Evolutionary conservation across 2,888 invertebrate species (phyloP).

Genomic region (Taenaris catops): DNA sequence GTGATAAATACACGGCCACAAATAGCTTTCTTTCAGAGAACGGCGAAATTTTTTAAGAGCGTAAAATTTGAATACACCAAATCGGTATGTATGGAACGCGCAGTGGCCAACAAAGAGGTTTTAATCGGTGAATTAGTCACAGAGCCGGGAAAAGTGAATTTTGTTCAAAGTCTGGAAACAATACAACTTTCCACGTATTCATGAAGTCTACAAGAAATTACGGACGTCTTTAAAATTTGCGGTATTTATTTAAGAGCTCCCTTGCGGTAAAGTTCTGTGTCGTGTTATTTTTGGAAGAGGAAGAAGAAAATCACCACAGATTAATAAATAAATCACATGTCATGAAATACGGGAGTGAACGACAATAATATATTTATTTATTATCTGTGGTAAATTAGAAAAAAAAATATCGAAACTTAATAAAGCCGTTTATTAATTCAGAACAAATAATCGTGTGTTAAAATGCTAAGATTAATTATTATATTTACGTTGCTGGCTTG

Average conservation of each 20-base stretch:
- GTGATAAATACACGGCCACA: no score
- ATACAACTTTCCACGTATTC: conserved; percentile 53
- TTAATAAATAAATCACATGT: conserved; percentile 8
- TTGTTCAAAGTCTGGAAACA: conserved; percentile 61
- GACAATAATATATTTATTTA: conserved; percentile 4
- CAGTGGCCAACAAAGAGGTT: conserved; percentile 46
- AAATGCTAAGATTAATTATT: conserved; percentile 36
- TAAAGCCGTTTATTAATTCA: no score
- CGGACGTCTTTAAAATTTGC: conserved; percentile 25
- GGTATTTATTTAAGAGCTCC: conserved; percentile 55
- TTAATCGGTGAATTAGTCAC: conserved; percentile 63
- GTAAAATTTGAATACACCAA: conserved; percentile 44
- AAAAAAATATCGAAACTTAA: conserved; percentile 45
- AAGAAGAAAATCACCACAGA: conserved; percentile 7
- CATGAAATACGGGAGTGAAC: conserved; percentile 1
- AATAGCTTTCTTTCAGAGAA: conserved; percentile 31
- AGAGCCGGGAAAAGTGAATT: conserved; percentile 56
- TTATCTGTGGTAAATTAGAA: conserved; percentile 2
- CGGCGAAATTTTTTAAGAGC: conserved; percentile 52
- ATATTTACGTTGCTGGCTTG: conserved; percentile 43
- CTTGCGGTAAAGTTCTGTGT: conserved; percentile 39
- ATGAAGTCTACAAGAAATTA: conserved; percentile 41
- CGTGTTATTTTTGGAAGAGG: conserved; percentile 10
- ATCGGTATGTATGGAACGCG: conserved; percentile 35
- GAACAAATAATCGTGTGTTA: no score